Evolutionary conservation across 2,888 invertebrate species (phyloP), one percentile per base, ranked within the genome.

Genomic region (Chrysomela aeneicollis): DNA sequence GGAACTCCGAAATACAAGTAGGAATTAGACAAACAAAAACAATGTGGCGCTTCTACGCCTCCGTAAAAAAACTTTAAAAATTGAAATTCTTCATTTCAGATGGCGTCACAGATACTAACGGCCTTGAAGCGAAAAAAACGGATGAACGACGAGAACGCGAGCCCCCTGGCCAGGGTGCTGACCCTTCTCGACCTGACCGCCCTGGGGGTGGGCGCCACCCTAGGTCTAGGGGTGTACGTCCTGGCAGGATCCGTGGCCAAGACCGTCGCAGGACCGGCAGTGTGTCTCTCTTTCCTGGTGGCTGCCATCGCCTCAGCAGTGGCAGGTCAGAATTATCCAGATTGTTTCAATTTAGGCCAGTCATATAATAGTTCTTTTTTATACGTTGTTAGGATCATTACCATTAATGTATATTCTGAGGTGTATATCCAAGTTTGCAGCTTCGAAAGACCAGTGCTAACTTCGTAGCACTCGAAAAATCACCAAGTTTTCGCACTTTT

Each of bases 171-270:
- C 0, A 78, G 97, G 61, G 93, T 94, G 59, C 86, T 97, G 47
- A 90, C 89, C 1, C 86, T 95, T 0, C 74, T 94, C 30, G 97
- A 97, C 83, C 85, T 97, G 57, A 95, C 95, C 0, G 92, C 93
- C 0, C 84, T 97, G 22, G 97, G 92, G 0, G 91, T 95, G 35
- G 95, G 95, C 66, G 90, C 92, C 68, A 95, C 95, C 0, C 88
- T 98, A 12, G 98, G 98, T 0, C 87, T 97, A 26, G 98, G 98
- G 0, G 96, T 97, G 12, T 98, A 98, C 81, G 96, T 98, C 52
- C 85, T 98, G 66, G 96, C 95, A 4, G 97, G 96, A 0, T 88
- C 92, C 9, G 95, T 96, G 2, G 95, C 96, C 9, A 92, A 90
- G 78, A 87, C 89, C 46, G 90, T 90, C 1, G 94, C 97, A 0